Percentiles rank a stretch among this genome's conserved stretches.
phyloP scores from a whole-genome alignment of 2,113 vertebrate species.

The Mastomys natalensis region DNA sequence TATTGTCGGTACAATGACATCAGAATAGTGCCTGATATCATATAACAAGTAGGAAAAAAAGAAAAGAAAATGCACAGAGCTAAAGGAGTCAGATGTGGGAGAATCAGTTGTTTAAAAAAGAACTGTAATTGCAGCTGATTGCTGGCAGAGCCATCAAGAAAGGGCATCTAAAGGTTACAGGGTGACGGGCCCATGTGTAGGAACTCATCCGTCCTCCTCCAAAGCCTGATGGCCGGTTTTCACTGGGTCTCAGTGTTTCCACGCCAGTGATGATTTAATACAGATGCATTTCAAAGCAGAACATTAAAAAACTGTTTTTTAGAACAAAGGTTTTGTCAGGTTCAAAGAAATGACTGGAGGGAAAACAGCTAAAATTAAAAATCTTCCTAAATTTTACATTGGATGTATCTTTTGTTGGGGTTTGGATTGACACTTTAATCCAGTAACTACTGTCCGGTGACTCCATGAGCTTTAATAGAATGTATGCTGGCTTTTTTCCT shows the following conservation, averaged over 20 bases:
- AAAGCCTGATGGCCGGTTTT: constrained; percentile 21
- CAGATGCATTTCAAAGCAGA: constrained; percentile 48
- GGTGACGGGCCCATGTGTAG: background rate
- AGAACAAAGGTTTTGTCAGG: constrained; percentile 17
- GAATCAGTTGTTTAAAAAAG: constrained; percentile 50
- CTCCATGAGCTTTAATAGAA: background rate
- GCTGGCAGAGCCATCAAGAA: background rate
- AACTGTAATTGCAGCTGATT: constrained; percentile 35
- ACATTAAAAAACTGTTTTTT: constrained; percentile 42
- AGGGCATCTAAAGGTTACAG: constrained; percentile 45
- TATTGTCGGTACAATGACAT: background rate
- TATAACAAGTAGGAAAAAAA: background rate
- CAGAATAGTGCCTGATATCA: constrained; percentile 17
- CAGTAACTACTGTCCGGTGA: background rate
- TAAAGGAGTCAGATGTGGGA: background rate
- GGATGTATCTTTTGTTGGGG: background rate
- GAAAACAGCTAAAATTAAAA: constrained; percentile 13
- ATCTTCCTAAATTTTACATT: background rate
- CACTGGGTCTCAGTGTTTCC: constrained; percentile 26
- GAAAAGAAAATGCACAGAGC: background rate
- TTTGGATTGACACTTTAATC: background rate
- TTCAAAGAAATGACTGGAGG: constrained; percentile 37
- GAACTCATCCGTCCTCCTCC: background rate
- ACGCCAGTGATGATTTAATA: constrained; percentile 35
- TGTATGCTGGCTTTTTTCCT: background rate